Evolutionary conservation across 2,797 vertebrate genomes (phyloP), one percentile per base, ranked within the genome.

Genomic region (Scarus forsteni): DNA sequence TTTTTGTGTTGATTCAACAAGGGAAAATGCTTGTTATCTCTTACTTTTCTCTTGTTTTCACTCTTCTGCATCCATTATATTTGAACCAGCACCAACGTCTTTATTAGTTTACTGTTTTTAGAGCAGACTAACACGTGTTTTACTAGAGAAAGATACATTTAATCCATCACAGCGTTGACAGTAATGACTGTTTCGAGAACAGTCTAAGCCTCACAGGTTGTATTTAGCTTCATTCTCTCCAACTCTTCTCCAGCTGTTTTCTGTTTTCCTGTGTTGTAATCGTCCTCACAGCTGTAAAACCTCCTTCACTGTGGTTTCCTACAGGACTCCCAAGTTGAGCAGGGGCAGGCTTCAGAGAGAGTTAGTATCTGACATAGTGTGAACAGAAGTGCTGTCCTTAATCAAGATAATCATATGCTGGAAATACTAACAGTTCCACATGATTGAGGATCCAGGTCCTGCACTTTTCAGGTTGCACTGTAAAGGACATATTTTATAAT

Each of bases 181-280:
- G 81, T 86, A 83, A 89, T 87, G 62, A 79, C 80, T 77, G 50
- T 91, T 86, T 86, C 57, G 81, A 86, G 81, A 68, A 56, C 13
- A 10, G 65, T 49, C 65, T 72, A 67, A 52, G 66, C 48, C 35
- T 80, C 55, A 15, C 85, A 78, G 80, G 68, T 83, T 84, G 78
- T 79, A 85, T 77, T 81, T 42, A 73, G 57, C 59, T 54, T 80
- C 18, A 8, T 59, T 11, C 66, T 54, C 67, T 71, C 42, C 53
- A 67, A 61, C 45, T 80, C 61, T 39, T 55, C 27, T 27, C 66
- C 88, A 88, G 77, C 77, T 90, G 85, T 81, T 87, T 73, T 80
- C 53, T 73, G 42, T 75, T 79, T 77, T 69, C 71, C 63, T 71
- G 49, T 73, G 58, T 66, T 80, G 39, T 72, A 69, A 73, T 65